A percentile compares a stretch with the other conserved stretches of the same genome.
These are phyloP conservation scores for Malurus splendens DNA, from an alignment of 2,797 vertebrate genomes.

Conservation along the genomic window DNA sequence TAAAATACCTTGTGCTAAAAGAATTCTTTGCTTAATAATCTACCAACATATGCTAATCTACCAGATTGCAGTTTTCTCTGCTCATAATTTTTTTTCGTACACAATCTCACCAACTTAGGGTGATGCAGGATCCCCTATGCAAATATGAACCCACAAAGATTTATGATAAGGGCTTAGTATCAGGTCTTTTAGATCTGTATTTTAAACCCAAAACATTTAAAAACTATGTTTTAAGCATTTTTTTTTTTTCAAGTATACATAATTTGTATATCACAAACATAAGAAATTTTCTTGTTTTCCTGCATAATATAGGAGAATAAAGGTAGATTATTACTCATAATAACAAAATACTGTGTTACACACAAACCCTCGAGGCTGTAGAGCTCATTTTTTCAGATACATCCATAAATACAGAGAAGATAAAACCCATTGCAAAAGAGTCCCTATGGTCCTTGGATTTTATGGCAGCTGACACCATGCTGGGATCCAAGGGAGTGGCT, in stretches of 20 bases:
- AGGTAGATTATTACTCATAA: neutral
- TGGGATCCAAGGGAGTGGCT: neutral
- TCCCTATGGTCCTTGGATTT: neutral
- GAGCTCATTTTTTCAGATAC: neutral
- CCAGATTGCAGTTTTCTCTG: neutral
- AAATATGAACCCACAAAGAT: accelerated
- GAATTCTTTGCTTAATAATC: neutral
- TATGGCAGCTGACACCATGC: neutral
- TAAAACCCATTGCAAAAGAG: neutral
- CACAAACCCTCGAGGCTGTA: neutral
- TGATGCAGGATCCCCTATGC: neutral
- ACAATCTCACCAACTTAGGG: neutral
- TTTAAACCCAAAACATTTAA: no score
- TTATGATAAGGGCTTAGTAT: neutral
- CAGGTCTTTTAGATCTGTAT: neutral
- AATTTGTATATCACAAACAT: neutral
- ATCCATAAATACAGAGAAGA: neutral
- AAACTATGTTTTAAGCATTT: neutral
- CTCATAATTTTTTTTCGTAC: neutral
- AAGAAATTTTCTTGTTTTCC: neutral
- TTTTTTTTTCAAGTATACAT: neutral
- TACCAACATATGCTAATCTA: neutral
- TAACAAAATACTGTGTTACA: neutral
- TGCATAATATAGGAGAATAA: neutral
- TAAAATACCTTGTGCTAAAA: neutral